Evolutionary conservation across 2,113 vertebrate species (phyloP).

Genomic region (Ophiodon elongatus): DNA sequence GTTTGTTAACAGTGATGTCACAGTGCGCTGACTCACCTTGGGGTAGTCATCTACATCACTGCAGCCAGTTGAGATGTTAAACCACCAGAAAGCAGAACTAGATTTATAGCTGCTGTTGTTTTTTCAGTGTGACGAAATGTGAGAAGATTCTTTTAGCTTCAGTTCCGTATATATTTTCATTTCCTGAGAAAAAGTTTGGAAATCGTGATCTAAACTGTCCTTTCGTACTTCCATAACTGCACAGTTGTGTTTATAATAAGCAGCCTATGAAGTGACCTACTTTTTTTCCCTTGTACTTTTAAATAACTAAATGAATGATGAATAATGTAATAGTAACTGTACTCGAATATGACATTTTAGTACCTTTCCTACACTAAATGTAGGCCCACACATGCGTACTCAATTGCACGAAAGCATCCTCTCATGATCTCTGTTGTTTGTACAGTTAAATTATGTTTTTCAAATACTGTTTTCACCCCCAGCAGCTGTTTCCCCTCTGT

Average conservation of each 20-base stretch:
- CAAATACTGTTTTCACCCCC: slow-evolving; percentile 11
- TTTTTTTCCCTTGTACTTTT: not conserved
- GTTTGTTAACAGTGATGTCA: not conserved
- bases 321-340: not conserved
- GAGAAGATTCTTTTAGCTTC: not conserved
- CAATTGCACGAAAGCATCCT: not conserved
- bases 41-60: not conserved
- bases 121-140: not conserved
- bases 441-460: slow-evolving; percentile 7
- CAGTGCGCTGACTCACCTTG: not conserved
- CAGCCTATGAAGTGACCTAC: not conserved
- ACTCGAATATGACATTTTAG: not conserved
- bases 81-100: not conserved
- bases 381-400: not conserved
- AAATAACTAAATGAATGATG: not conserved
- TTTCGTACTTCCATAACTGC: not conserved
- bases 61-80: not conserved
- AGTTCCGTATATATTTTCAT: not conserved
- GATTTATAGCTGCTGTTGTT: not conserved
- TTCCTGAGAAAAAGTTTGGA: not conserved
- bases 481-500: slow-evolving; percentile 40
- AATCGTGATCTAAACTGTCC: not conserved
- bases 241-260: not conserved
- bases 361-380: not conserved
- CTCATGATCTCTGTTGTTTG: slow-evolving; percentile 31